Evolutionary conservation across 1,140 invertebrate species (phyloP).

Genomic region (Leptinotarsa lineolata): DNA sequence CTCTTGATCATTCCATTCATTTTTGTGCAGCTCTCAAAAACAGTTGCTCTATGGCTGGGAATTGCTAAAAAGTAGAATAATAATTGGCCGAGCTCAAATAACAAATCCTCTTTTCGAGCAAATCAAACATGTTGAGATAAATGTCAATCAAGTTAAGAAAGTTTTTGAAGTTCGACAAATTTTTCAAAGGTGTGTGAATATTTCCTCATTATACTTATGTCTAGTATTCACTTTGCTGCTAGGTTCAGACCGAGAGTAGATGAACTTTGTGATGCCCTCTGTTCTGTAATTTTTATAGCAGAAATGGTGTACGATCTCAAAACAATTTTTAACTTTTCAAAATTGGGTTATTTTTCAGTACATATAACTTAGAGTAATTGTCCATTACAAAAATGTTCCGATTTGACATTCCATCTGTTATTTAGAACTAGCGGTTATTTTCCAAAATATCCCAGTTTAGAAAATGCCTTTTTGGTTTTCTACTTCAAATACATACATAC

Average conservation of each 20-base stretch:
- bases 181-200: not conserved
- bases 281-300: conserved; percentile 23
- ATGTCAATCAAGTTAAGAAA: not conserved
- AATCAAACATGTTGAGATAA: not conserved
- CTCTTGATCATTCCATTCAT: no score
- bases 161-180: not conserved
- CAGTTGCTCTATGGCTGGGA: no score
- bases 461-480: not conserved
- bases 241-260: conserved; percentile 23
- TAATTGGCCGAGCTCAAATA: no score
- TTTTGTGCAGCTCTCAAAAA: no score
- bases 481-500: not conserved
- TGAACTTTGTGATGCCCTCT: conserved; percentile 38
- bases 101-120: not conserved
- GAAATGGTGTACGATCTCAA: conserved; percentile 38
- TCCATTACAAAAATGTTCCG: not conserved
- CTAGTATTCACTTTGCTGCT: not conserved
- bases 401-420: not conserved
- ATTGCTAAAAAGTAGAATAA: no score
- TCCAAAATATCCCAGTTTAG: not conserved
- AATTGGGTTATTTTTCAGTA: no score
- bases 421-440: not conserved
- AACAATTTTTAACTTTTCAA: conserved; percentile 28
- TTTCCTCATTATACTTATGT: not conserved
- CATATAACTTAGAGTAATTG: not conserved